Percentiles rank a stretch among this genome's conserved stretches.
Conservation (phyloP, 2,888 invertebrate genomes). For the Scaptomyza flava region DNA sequence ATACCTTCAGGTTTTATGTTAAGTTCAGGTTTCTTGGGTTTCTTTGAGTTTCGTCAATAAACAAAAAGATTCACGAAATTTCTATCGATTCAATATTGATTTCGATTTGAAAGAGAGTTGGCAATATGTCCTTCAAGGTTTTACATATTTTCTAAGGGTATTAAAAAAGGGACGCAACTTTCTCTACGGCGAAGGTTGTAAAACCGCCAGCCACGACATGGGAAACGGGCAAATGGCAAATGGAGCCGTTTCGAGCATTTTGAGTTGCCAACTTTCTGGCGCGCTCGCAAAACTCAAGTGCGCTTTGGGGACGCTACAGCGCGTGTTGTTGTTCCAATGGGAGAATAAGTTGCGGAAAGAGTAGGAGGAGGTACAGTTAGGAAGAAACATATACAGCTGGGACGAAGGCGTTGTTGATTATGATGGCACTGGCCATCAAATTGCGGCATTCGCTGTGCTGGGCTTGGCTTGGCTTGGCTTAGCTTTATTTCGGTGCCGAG, state of each 20-base stretch:
- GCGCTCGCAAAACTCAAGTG: constrained; percentile 73
- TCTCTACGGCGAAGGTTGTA: constrained; percentile 73
- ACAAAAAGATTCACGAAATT: too few relatives aligned
- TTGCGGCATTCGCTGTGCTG: constrained; percentile 36
- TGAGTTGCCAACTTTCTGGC: constrained; percentile 72
- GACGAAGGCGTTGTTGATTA: constrained; percentile 68
- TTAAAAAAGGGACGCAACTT: constrained; percentile 38
- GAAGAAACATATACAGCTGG: constrained; percentile 6
- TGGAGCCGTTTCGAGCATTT: constrained; percentile 60
- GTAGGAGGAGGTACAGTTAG: constrained; percentile 1
- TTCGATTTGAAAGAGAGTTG: background rate
- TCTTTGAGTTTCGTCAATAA: too few relatives aligned
- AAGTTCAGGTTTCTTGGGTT: too few relatives aligned
- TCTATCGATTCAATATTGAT: too few relatives aligned
- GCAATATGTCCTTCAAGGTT: too few relatives aligned
- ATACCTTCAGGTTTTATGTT: too few relatives aligned
- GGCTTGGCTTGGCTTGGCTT: constrained; percentile 26
- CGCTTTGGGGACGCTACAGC: constrained; percentile 69
- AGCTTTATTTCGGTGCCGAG: constrained; percentile 28
- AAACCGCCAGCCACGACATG: constrained; percentile 74
- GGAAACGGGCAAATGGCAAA: constrained; percentile 51
- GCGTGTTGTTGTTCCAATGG: constrained; percentile 39
- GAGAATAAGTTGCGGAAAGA: background rate
- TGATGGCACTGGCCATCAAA: constrained; percentile 75
- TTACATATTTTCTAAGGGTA: background rate